Evolutionary conservation across 2,797 vertebrate genomes (phyloP).

Genomic region (Sebastes iracundus): DNA sequence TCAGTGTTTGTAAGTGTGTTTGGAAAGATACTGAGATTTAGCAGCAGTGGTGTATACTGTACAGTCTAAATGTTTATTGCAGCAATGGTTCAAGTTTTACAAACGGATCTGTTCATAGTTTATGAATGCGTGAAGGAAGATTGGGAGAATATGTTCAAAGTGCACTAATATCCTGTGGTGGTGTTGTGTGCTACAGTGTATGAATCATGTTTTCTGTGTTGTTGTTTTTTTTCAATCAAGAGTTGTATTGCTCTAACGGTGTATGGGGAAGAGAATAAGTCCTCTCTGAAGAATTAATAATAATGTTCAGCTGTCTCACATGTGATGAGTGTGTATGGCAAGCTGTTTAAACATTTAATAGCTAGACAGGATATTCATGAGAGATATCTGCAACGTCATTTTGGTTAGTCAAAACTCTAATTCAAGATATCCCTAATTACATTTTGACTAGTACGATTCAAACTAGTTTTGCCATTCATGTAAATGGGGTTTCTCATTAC

Average conservation of each 20-base stretch:
- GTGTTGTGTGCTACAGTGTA: constrained; percentile 53
- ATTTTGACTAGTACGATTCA: too few species aligned
- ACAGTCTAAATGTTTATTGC: constrained; percentile 11
- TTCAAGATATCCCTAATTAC: too few species aligned
- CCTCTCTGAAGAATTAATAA: constrained; percentile 1
- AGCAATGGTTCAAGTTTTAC: background rate
- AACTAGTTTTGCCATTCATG: too few species aligned
- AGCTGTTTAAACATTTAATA: too few species aligned
- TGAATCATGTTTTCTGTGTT: constrained; percentile 40
- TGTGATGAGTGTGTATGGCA: background rate
- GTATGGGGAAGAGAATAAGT: background rate
- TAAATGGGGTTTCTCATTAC: too few species aligned
- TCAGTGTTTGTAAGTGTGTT: constrained; percentile 6
- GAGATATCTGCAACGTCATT: too few species aligned
- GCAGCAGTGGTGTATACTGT: background rate
- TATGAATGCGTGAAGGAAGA: background rate
- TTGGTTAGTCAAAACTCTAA: too few species aligned
- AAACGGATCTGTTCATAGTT: background rate
- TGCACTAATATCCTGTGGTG: constrained; percentile 45
- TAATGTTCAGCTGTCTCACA: background rate
- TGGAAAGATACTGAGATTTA: constrained; percentile 6
- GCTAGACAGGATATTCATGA: too few species aligned
- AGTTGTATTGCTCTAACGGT: background rate
- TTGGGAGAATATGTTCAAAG: constrained; percentile 1
- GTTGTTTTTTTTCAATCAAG: background rate